Evolutionary conservation across 1,140 invertebrate genomes (phyloP), one percentile per base, ranked within the genome.

Genomic region (Drosophila jambulina): DNA sequence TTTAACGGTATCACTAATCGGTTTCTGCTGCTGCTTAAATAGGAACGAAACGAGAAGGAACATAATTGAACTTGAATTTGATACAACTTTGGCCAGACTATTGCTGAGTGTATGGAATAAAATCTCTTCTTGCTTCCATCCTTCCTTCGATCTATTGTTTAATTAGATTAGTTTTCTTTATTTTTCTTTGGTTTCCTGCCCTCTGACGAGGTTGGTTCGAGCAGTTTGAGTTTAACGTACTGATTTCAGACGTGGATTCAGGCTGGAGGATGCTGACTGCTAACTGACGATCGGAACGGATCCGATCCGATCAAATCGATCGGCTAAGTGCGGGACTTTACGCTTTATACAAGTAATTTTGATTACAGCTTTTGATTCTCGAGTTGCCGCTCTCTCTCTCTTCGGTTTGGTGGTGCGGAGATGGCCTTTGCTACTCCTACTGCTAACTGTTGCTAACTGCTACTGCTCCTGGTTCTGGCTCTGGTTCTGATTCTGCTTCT

Each of bases 201-300:
- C 53, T 56, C 34, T 61, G 59, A 57, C 70, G 69, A 51, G 46
- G 67, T 81, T 51, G 61, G 76, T 56, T 72, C 80, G 85, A 90
- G 85, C 85, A 71, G 68, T 85, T 90, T 90, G 86, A 82, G 64
- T 90, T 88, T 90, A 90, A 91, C 86, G 85, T 90, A 90, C 85
- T 85, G 75, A 79, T 79, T 90, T 64, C 81, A 90, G 85, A 69
- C 65, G 49, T 68, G 77, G 68, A 74, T 56, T 56, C 53, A 76
- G 85, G 69, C 69, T 68, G 65, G 19, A 36, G 65, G 64, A 64
- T 67, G 65, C 65, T 70, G 65, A 72, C 65, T 58, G 43, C 43
- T 72, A 42, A 56, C 53, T 49, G 51, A 61, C 54, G 68, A 49
- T 43, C 34, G 63, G 29, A 59, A 48, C 49, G 38, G 25, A 36